A percentile compares a stretch with the other conserved stretches of the same genome.
These are phyloP conservation scores for Corythaixoides concolor DNA, from an alignment of 2,113 vertebrate genomes.

Conservation along the genomic window DNA sequence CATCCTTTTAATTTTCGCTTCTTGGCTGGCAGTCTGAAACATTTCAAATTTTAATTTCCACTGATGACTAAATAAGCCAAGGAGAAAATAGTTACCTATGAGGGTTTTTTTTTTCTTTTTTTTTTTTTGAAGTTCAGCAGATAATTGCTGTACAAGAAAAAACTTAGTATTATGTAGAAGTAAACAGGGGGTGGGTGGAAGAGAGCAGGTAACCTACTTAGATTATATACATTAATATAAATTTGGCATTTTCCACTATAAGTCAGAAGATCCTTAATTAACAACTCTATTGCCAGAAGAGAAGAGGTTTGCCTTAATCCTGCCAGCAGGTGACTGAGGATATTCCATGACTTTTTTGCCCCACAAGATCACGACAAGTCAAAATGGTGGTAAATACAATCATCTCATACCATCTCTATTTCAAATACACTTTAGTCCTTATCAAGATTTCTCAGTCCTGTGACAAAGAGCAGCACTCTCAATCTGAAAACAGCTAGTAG, in stretches of 20 bases:
- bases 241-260: not conserved
- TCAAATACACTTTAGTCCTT: not conserved
- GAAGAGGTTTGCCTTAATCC: not conserved
- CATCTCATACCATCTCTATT: not conserved
- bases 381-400: not conserved
- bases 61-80: not conserved
- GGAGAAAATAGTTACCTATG: not conserved
- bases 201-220: not conserved
- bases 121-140: not conserved
- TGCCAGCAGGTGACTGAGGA: not conserved
- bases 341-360: not conserved
- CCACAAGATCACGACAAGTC: not conserved
- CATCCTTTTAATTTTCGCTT: constrained; percentile 33
- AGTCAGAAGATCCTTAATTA: not conserved
- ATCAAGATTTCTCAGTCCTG: not conserved
- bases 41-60: constrained; percentile 17
- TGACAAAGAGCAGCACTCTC: not conserved
- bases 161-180: not conserved
- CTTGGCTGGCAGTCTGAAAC: constrained; percentile 10
- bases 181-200: not conserved
- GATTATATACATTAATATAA: not conserved
- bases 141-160: not conserved
- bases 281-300: not conserved
- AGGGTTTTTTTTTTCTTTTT: not conserved
- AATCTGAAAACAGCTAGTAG: not conserved